Evolutionary conservation across 1,140 invertebrate genomes (phyloP).

Genomic region (Psilanteris sp.): DNA sequence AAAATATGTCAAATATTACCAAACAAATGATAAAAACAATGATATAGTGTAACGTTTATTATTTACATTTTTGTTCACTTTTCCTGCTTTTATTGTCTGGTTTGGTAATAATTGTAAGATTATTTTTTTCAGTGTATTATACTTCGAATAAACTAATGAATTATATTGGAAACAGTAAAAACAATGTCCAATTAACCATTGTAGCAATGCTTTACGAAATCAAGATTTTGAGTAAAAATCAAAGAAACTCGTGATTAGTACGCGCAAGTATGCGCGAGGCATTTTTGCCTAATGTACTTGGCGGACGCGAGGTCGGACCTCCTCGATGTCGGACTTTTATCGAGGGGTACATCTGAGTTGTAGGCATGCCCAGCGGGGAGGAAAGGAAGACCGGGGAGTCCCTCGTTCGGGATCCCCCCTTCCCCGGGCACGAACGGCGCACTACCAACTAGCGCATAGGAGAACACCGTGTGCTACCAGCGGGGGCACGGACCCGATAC

Average conservation of each 20-base stretch:
- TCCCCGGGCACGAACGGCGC: slow-evolving; percentile 31
- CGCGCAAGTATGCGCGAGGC: slow-evolving; percentile 13
- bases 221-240: no score
- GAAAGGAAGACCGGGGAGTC: slow-evolving; percentile 51
- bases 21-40: no score
- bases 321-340: slow-evolving; percentile 75
- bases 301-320: slow-evolving; percentile 67
- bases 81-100: no score
- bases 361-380: slow-evolving; percentile 71
- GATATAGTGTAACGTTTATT: no score
- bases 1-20: no score
- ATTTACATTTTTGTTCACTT: no score
- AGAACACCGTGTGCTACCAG: slow-evolving; percentile 74
- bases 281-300: slow-evolving; percentile 53
- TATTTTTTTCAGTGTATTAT: no score
- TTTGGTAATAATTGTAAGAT: no score
- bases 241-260: slow-evolving; percentile 22
- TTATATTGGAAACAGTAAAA: no score
- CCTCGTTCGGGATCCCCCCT: slow-evolving; percentile 46
- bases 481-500: slow-evolving; percentile 76
- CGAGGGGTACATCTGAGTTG: slow-evolving; percentile 77
- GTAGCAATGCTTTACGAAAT: no score
- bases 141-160: no score
- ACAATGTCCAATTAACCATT: no score
- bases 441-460: slow-evolving; percentile 67